Percentiles rank a stretch among this genome's conserved stretches.
Conservation (phyloP, 2,888 invertebrate species). For the Cloeon dipterum region DNA sequence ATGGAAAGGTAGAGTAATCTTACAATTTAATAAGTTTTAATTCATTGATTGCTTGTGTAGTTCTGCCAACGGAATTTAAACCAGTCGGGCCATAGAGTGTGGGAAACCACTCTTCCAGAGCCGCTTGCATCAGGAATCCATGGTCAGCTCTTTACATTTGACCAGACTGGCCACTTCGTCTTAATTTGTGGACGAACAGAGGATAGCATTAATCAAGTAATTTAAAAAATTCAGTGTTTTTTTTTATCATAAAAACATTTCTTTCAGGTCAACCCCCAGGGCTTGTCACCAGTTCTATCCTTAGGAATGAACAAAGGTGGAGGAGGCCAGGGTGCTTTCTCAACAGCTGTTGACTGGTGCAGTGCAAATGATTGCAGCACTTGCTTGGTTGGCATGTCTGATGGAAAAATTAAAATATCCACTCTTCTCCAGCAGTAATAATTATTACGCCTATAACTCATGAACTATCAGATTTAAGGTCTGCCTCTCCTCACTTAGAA, state of each 20-base stretch:
- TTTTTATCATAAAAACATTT: too few relatives aligned
- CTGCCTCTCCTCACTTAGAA: too few relatives aligned
- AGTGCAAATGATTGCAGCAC: constrained; percentile 30
- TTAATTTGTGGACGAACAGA: constrained; percentile 19
- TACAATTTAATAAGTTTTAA: not conserved
- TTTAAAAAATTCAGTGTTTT: too few relatives aligned
- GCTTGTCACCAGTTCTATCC: not conserved
- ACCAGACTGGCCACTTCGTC: constrained; percentile 20
- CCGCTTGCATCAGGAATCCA: constrained; percentile 10
- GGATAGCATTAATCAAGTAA: constrained; percentile 21
- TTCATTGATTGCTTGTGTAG: constrained; percentile 6
- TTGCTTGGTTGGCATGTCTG: constrained; percentile 30
- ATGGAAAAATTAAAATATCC: constrained; percentile 31
- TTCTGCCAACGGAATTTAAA: constrained; percentile 19
- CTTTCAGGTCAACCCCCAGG: constrained; percentile 12
- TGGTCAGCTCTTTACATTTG: constrained; percentile 22
- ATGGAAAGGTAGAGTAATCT: constrained; percentile 22
- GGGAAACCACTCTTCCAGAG: constrained; percentile 16
- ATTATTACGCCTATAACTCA: too few relatives aligned
- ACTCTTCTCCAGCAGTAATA: constrained; percentile 19
- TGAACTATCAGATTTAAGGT: too few relatives aligned
- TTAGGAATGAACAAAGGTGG: constrained; percentile 20
- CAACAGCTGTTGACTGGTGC: constrained; percentile 33
- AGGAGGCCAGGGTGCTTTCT: constrained; percentile 25
- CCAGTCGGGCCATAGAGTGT: constrained; percentile 16